phyloP scores from a whole-genome alignment of 2,113 vertebrate genomes.

The Pseudopipra pipra region DNA sequence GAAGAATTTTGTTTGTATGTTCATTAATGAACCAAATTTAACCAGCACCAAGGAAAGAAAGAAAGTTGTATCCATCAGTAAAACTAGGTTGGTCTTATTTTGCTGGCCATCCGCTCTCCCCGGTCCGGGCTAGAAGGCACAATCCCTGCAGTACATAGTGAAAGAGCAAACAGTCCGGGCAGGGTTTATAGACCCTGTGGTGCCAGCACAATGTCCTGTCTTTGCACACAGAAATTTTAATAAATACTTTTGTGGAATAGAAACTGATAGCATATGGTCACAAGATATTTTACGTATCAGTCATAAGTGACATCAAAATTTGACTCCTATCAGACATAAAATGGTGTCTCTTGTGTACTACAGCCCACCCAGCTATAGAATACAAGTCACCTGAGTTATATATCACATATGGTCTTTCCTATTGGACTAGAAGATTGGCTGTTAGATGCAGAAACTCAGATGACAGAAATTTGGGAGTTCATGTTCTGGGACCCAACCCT shows the following conservation, averaged over 20 bases:
- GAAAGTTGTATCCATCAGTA: background rate
- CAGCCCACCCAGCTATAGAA: background rate
- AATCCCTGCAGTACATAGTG: background rate
- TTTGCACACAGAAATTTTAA: background rate
- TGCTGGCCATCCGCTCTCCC: background rate
- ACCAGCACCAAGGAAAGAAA: background rate
- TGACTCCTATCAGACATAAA: background rate
- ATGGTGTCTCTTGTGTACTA: background rate
- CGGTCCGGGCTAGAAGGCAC: background rate
- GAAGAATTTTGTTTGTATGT: background rate
- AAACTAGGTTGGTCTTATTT: background rate
- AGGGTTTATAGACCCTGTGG: background rate
- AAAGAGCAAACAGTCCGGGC: background rate
- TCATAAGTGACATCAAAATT: background rate
- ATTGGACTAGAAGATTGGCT: too few relatives aligned
- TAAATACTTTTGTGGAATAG: background rate
- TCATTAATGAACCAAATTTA: background rate
- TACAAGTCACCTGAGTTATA: background rate
- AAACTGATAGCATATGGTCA: background rate
- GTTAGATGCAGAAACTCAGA: background rate
- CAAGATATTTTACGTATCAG: background rate
- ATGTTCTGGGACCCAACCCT: background rate
- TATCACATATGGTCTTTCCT: too few relatives aligned
- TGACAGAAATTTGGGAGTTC: accelerated
- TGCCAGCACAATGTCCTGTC: background rate